A percentile compares a stretch with the other conserved stretches of the same genome.
phyloP scores from a whole-genome alignment of 2,888 invertebrate genomes.

The Ditula angustiorana region DNA sequence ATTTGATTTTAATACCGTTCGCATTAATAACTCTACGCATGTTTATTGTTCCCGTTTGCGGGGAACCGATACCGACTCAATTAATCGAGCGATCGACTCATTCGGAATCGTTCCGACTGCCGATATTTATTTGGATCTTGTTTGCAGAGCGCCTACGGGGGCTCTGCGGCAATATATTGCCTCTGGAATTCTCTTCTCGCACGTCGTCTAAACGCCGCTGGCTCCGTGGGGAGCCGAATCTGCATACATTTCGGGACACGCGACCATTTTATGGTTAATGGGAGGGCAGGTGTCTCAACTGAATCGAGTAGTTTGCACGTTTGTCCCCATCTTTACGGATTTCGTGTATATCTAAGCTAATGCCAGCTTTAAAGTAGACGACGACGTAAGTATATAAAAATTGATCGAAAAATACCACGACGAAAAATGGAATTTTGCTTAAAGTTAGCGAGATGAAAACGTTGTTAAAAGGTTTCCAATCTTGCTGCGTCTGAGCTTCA shows the following conservation, averaged over 20 bases:
- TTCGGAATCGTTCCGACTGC: constrained; percentile 26
- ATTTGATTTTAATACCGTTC: not conserved
- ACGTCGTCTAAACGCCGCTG: constrained; percentile 15
- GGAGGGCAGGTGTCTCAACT: constrained; percentile 13
- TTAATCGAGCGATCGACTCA: constrained; percentile 31
- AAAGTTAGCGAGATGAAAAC: not conserved
- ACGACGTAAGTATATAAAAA: not conserved
- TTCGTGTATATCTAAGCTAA: constrained; percentile 25
- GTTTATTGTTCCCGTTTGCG: constrained; percentile 15
- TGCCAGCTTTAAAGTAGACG: constrained; percentile 2
- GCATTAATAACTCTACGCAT: constrained; percentile 1
- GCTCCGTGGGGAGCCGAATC: constrained; percentile 23
- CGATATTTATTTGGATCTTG: constrained; percentile 29
- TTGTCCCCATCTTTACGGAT: constrained; percentile 1
- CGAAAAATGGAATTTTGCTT: not conserved
- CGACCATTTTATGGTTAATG: not conserved
- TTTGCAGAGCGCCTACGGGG: constrained; percentile 31
- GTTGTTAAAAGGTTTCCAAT: not conserved
- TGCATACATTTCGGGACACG: not conserved
- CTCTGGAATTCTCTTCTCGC: constrained; percentile 37
- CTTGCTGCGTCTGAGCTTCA: not conserved
- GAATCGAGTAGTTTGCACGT: constrained; percentile 27
- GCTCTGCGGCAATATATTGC: constrained; percentile 33
- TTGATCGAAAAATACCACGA: not conserved
- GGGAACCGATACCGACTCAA: constrained; percentile 27